A percentile compares a stretch with the other conserved stretches of the same genome.
phyloP scores from a whole-genome alignment of 2,888 invertebrate species.

The Agrotis segetum region DNA sequence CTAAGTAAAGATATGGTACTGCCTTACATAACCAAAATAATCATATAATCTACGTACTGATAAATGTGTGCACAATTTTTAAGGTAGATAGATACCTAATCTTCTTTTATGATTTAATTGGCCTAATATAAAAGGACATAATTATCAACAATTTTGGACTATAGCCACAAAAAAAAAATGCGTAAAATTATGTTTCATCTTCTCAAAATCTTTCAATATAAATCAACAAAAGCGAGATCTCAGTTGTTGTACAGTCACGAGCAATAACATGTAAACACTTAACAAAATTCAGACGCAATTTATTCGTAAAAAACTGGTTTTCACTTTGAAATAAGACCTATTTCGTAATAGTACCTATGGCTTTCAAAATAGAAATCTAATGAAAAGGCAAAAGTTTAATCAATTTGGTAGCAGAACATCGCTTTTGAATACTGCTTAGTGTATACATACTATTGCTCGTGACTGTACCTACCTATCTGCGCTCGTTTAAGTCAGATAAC shows the following conservation, averaged over 20 bases:
- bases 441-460: too few relatives aligned
- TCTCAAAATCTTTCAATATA: neutral
- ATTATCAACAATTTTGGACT: neutral
- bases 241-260: conserved; percentile 26
- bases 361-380: too few relatives aligned
- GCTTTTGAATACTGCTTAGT: too few relatives aligned
- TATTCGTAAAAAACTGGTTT: too few relatives aligned
- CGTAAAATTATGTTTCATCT: conserved; percentile 2
- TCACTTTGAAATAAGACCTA: too few relatives aligned
- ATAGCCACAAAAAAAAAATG: neutral
- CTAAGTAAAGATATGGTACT: neutral
- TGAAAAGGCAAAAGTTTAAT: too few relatives aligned
- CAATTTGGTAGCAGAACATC: too few relatives aligned
- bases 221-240: conserved; percentile 17
- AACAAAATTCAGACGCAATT: too few relatives aligned
- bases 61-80: conserved; percentile 7
- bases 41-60: conserved; percentile 11
- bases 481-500: conserved; percentile 10
- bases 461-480: too few relatives aligned
- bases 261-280: too few relatives aligned
- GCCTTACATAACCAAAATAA: conserved; percentile 4
- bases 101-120: conserved; percentile 23
- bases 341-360: too few relatives aligned
- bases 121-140: neutral
- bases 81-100: neutral